These are phyloP conservation scores for Caenorhabditis latens DNA, from an alignment of 1,140 invertebrate genomes.

Conservation along the genomic window DNA sequence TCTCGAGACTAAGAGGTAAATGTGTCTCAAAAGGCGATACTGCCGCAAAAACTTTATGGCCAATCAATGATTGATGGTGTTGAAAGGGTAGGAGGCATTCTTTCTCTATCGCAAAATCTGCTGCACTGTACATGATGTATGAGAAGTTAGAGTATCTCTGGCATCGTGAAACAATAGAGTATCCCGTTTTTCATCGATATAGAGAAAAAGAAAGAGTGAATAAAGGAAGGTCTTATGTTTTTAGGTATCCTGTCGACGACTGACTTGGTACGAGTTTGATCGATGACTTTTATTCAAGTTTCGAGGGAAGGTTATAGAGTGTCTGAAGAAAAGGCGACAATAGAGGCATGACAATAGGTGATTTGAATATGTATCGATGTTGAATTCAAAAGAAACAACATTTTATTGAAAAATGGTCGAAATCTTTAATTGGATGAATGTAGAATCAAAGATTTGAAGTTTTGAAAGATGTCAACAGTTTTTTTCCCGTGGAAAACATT, in stretches of 20 bases:
- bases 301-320: not conserved
- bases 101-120: slow-evolving; percentile 20
- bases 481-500: too few species aligned
- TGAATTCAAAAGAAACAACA: too few species aligned
- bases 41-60: slow-evolving; percentile 48
- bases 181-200: not conserved
- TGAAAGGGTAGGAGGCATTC: not conserved
- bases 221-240: not conserved
- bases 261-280: slow-evolving; percentile 8
- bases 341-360: too few species aligned
- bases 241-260: not conserved
- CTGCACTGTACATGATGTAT: slow-evolving; percentile 24
- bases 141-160: slow-evolving; percentile 3
- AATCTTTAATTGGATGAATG: too few species aligned
- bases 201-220: not conserved
- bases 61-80: slow-evolving; percentile 52
- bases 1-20: not conserved
- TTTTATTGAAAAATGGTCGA: too few species aligned
- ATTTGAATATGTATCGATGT: too few species aligned
- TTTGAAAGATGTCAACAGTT: too few species aligned
- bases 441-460: too few species aligned
- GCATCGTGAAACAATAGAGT: slow-evolving; percentile 19
- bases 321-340: too few species aligned
- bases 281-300: slow-evolving; percentile 33
- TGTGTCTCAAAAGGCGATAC: not conserved